Evolutionary conservation across 2,797 vertebrate genomes (phyloP).

Genomic region (Parambassis ranga): DNA sequence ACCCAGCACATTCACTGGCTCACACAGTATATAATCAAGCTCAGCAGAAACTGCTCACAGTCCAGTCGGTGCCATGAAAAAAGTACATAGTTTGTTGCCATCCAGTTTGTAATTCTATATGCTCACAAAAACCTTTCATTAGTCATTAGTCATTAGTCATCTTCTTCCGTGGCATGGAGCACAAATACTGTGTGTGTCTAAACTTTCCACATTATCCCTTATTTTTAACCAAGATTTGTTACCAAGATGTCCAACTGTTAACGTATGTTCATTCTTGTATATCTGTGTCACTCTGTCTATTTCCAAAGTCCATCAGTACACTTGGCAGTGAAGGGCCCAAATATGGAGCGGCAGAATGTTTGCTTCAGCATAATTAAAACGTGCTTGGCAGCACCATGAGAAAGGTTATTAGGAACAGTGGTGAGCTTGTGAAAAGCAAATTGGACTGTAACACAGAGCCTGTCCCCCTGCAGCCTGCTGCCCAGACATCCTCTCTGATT

Average conservation of each 20-base stretch:
- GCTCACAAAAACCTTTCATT: background rate
- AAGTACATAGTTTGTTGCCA: background rate
- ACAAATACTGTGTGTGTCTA: background rate
- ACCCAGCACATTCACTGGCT: conserved; percentile 52
- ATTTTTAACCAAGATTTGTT: conserved; percentile 25
- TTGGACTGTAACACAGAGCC: conserved; percentile 47
- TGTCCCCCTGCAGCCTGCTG: conserved; percentile 24
- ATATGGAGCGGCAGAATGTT: conserved; percentile 60
- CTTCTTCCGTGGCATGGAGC: background rate
- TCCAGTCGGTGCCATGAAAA: background rate
- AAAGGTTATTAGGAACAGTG: conserved; percentile 63
- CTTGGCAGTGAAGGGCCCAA: conserved; percentile 50
- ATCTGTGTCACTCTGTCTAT: conserved; percentile 26
- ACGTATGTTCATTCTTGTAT: background rate
- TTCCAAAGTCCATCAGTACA: conserved; percentile 55
- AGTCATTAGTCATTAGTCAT: background rate
- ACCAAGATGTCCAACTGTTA: background rate
- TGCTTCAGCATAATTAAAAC: conserved; percentile 71
- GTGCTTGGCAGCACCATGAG: conserved; percentile 51
- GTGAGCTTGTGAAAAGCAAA: conserved; percentile 46
- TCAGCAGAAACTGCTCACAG: conserved; percentile 30
- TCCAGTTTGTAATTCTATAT: conserved; percentile 4
- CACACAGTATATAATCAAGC: conserved; percentile 50
- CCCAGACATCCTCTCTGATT: conserved; percentile 41
- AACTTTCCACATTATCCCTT: conserved; percentile 16